phyloP scores from a whole-genome alignment of 2,888 invertebrate species.

The Dolomedes plantarius region DNA sequence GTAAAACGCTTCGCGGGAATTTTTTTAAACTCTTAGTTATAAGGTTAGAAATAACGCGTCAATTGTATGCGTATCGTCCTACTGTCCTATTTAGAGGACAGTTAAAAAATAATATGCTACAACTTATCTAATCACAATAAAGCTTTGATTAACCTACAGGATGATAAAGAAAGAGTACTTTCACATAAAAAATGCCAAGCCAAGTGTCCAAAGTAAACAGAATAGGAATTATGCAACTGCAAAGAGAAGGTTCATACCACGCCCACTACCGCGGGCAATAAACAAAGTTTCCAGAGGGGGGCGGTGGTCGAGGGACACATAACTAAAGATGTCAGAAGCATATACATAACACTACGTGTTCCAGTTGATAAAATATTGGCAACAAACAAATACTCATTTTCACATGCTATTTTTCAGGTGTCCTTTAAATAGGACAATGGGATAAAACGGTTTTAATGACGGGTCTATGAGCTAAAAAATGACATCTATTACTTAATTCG shows the following conservation, averaged over 20 bases:
- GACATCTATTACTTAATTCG: too few species aligned
- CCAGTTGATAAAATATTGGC: constrained; percentile 33
- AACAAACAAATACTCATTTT: constrained; percentile 29
- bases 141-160: constrained; percentile 13
- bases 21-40: constrained; percentile 13
- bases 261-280: constrained; percentile 27
- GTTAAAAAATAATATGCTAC: neutral
- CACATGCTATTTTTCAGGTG: constrained; percentile 16
- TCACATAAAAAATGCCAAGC: constrained; percentile 9
- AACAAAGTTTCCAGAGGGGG: neutral
- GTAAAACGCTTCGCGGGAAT: too few species aligned
- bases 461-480: too few species aligned
- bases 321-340: constrained; percentile 20
- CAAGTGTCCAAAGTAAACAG: constrained; percentile 26
- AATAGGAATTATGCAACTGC: constrained; percentile 32
- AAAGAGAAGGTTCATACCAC: constrained; percentile 32
- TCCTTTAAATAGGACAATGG: too few species aligned
- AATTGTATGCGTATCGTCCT: constrained; percentile 9
- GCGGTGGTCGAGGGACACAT: neutral
- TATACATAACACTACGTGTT: too few species aligned
- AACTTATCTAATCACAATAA: neutral
- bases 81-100: constrained; percentile 12
- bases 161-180: constrained; percentile 4
- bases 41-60: neutral
- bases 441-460: too few species aligned